Evolutionary conservation across 2,888 invertebrate genomes (phyloP), one percentile per base, ranked within the genome.

Genomic region (Ariolimax columbianus): DNA sequence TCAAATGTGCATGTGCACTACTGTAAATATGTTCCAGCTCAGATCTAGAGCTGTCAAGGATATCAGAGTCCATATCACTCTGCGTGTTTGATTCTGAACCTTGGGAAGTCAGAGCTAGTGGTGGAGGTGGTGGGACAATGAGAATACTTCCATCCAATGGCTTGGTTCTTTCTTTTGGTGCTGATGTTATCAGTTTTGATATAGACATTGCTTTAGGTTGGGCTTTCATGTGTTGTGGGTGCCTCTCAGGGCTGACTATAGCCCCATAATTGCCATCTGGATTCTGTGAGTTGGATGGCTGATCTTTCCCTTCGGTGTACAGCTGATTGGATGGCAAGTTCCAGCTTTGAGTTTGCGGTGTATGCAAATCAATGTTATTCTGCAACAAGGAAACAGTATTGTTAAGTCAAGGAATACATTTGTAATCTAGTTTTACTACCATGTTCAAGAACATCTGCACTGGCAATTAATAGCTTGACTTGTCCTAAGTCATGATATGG

Each of bases 21-120:
- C 59, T 86, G 83, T 89, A 87, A 17, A 89, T 86, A 59, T 43
- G 78, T 55, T 88, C 88, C 83, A 89, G 87, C 40, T 89, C 90
- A 55, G 89, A 87, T 7, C 87, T 83, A 75, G 89, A 90, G 38
- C 89, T 89, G 83, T 90, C 90, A 77, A 89, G 81, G 1, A 89
- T 84, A 73, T 90, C 90, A 17, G 86, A 86, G 66, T 87, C 87
- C 17, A 87, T 85, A 55, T 86, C 87, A 80, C 87, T 86, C 85
- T 87, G 86, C 0, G 87, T 86, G 55, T 84, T 86, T 33, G 82
- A 84, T 47, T 87, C 87, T 63, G 78, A 85, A 26, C 72, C 80
- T 6, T 51, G 78, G 19, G 43, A 17, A 14, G 23, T 36, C n/a
- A 85, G 23, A 30, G 23, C 51, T 26, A 79, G 81, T 14, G 72